phyloP scores from a whole-genome alignment of 2,888 invertebrate genomes.

The Drosophila meridionalis region DNA sequence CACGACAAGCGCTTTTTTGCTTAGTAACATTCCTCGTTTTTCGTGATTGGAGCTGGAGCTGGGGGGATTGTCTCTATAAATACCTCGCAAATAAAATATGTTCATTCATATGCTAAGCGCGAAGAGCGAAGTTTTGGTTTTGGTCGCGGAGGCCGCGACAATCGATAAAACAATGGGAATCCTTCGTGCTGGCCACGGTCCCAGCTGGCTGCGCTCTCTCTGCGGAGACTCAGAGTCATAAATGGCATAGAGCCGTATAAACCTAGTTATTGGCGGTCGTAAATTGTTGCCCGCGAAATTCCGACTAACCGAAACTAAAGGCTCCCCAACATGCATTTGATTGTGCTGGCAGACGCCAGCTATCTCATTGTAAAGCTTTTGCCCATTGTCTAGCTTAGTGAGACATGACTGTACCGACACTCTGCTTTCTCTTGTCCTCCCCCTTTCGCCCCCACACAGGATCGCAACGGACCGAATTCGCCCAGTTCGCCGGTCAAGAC shows the following conservation, averaged over 20 bases:
- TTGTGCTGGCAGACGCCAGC: slow-evolving; percentile 76
- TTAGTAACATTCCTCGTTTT: neutral
- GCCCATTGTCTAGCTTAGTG: neutral
- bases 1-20: slow-evolving; percentile 38
- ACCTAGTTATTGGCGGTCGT: slow-evolving; percentile 49
- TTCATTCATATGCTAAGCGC: slow-evolving; percentile 51
- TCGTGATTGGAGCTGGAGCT: neutral
- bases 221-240: slow-evolving; percentile 56
- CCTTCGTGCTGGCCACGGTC: slow-evolving; percentile 59
- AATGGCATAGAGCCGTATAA: slow-evolving; percentile 62
- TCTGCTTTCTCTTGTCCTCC: neutral
- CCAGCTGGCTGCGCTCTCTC: slow-evolving; percentile 17
- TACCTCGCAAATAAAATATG: slow-evolving; percentile 43
- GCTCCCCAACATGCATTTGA: slow-evolving; percentile 76
- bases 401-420: neutral
- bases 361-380: slow-evolving; percentile 70
- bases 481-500: slow-evolving; percentile 90
- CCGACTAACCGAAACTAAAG: slow-evolving; percentile 12
- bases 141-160: slow-evolving; percentile 60
- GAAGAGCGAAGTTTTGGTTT: slow-evolving; percentile 49
- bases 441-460: slow-evolving; percentile 66
- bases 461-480: slow-evolving; percentile 89
- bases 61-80: slow-evolving; percentile 56
- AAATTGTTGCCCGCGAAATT: slow-evolving; percentile 20
- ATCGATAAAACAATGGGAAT: slow-evolving; percentile 83